Evolutionary conservation across 64 coral and sea anemone species (phyloP).

Genomic region (Exaiptasia diaphana): DNA sequence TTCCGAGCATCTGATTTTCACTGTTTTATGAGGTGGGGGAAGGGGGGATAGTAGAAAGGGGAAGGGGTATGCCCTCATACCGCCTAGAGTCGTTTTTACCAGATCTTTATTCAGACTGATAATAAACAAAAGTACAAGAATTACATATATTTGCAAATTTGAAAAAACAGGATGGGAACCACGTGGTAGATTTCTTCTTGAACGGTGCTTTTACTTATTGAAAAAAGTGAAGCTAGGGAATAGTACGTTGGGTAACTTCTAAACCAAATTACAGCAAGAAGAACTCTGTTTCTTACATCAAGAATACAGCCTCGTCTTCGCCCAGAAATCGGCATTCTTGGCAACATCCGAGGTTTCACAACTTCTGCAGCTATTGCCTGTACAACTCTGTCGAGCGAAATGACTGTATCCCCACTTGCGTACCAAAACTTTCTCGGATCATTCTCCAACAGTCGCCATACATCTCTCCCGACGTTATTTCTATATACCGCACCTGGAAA

Average conservation of each 20-base stretch:
- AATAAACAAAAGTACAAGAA: neutral
- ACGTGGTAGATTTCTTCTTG: conserved; percentile 25
- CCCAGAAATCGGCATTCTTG: neutral
- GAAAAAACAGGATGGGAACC: neutral
- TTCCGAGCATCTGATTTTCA: too few relatives aligned
- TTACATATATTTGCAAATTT: neutral
- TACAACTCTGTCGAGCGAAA: neutral
- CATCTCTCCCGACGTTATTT: conserved; percentile 1
- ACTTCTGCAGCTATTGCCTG: neutral
- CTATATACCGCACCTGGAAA: neutral
- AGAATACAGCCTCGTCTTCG: conserved; percentile 29
- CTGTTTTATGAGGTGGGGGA: too few relatives aligned
- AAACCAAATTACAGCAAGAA: conserved; percentile 27
- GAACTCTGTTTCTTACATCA: neutral
- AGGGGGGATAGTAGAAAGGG: too few relatives aligned
- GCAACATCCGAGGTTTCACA: neutral
- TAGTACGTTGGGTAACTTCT: neutral
- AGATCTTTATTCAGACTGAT: too few relatives aligned
- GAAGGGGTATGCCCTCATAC: too few relatives aligned
- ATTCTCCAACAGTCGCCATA: neutral
- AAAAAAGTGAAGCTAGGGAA: conserved; percentile 1
- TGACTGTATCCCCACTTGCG: neutral
- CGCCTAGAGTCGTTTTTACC: too few relatives aligned
- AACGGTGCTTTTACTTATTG: conserved; percentile 29
- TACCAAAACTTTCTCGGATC: conserved; percentile 25